These are phyloP conservation scores for Alcis repandata DNA, from an alignment of 2,888 invertebrate species.

Conservation along the genomic window DNA sequence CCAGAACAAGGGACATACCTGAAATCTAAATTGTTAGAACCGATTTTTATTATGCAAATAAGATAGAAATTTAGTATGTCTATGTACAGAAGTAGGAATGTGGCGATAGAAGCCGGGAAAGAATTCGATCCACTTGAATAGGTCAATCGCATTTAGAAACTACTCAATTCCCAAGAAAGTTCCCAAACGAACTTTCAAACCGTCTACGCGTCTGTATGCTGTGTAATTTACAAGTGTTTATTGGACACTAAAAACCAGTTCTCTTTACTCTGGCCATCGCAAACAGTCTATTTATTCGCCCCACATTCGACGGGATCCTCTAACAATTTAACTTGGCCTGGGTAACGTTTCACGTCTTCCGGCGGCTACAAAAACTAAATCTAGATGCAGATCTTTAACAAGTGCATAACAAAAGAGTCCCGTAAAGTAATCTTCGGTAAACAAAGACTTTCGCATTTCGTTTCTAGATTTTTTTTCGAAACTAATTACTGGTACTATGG, in stretches of 20 bases:
- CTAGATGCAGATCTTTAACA: slow-evolving; percentile 34
- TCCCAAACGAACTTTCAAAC: slow-evolving; percentile 23
- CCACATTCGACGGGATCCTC: slow-evolving; percentile 42
- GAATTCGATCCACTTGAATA: neutral
- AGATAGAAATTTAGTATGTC: too few relatives aligned
- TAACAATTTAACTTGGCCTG: slow-evolving; percentile 40
- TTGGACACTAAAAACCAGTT: slow-evolving; percentile 45
- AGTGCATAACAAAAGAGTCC: slow-evolving; percentile 36
- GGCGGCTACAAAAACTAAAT: slow-evolving; percentile 17
- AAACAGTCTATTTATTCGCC: slow-evolving; percentile 46
- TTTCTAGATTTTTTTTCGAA: slow-evolving; percentile 23
- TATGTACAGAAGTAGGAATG: too few relatives aligned
- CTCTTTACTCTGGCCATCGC: slow-evolving; percentile 32
- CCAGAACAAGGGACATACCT: too few relatives aligned
- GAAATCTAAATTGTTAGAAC: too few relatives aligned
- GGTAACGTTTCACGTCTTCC: slow-evolving; percentile 39
- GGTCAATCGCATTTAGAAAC: slow-evolving; percentile 13
- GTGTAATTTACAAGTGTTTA: slow-evolving; percentile 47
- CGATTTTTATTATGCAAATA: too few relatives aligned
- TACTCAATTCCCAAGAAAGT: slow-evolving; percentile 25
- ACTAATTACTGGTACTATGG: slow-evolving; percentile 33
- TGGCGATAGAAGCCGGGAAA: neutral
- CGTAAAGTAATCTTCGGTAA: slow-evolving; percentile 36
- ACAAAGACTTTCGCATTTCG: slow-evolving; percentile 20
- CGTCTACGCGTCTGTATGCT: slow-evolving; percentile 15